phyloP scores from a whole-genome alignment of 2,888 invertebrate species.

The Peribatodes rhomboidaria region DNA sequence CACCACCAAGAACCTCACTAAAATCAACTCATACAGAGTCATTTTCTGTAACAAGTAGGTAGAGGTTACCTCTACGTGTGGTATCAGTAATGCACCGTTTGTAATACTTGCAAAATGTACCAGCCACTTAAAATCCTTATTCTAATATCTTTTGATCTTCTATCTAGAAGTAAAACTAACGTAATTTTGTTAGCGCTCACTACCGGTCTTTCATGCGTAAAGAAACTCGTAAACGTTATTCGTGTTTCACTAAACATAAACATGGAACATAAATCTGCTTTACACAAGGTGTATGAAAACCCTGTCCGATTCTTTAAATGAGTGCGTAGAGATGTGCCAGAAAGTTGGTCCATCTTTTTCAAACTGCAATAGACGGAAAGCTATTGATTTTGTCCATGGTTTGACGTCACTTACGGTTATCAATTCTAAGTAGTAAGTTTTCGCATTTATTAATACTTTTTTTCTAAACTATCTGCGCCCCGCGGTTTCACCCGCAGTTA shows the following conservation, averaged over 20 bases:
- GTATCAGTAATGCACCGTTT: not conserved
- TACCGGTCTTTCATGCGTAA: slow-evolving; percentile 12
- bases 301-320: too few relatives aligned
- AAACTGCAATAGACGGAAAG: not conserved
- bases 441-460: too few relatives aligned
- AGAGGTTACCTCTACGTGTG: not conserved
- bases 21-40: too few relatives aligned
- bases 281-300: slow-evolving; percentile 1
- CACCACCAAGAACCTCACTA: too few relatives aligned
- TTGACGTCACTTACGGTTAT: too few relatives aligned
- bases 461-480: too few relatives aligned
- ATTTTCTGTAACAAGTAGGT: too few relatives aligned
- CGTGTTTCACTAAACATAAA: slow-evolving; percentile 19
- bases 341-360: too few relatives aligned
- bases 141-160: slow-evolving; percentile 4
- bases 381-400: too few relatives aligned
- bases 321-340: too few relatives aligned
- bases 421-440: too few relatives aligned
- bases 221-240: slow-evolving; percentile 21
- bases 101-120: not conserved
- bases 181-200: slow-evolving; percentile 7
- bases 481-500: too few relatives aligned
- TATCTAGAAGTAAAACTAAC: not conserved
- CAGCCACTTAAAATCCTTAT: not conserved
- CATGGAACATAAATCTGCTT: slow-evolving; percentile 3